Conservation (phyloP, 2,113 vertebrate genomes). For the Ctenodactylus gundi region DNA sequence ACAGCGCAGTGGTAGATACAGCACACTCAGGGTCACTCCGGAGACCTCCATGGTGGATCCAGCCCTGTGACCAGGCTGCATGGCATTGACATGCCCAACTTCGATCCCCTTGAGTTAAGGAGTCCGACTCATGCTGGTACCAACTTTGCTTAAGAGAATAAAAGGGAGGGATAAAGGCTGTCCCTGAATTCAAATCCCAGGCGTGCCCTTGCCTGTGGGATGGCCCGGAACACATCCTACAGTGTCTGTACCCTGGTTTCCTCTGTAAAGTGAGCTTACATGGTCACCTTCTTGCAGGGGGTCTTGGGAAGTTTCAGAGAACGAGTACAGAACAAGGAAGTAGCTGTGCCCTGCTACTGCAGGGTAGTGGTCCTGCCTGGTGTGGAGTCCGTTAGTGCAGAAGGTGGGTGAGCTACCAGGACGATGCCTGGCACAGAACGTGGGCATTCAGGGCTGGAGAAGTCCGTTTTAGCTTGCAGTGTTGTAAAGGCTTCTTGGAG, state of each 20-base stretch:
- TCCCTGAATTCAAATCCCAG: not conserved
- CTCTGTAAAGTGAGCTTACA: not conserved
- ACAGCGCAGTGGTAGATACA: no score
- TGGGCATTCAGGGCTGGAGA: not conserved
- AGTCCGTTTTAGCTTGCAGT: not conserved
- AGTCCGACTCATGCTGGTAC: not conserved
- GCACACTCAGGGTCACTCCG: not conserved
- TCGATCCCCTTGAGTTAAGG: not conserved
- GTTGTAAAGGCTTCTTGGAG: not conserved
- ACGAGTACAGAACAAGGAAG: accelerated
- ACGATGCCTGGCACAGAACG: not conserved
- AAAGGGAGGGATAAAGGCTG: not conserved
- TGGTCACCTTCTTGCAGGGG: no score
- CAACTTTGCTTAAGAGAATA: not conserved
- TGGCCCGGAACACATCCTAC: not conserved
- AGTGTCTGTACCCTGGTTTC: not conserved
- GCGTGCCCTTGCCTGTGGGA: accelerated
- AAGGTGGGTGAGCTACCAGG: not conserved
- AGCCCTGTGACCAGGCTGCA: not conserved
- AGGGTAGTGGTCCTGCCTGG: not conserved
- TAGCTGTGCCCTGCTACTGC: no score
- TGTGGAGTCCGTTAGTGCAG: not conserved
- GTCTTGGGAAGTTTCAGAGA: not conserved
- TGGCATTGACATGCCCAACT: no score
- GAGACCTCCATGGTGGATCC: not conserved